Evolutionary conservation across 2,888 invertebrate genomes (phyloP).

Genomic region (Cheilosia soror): DNA sequence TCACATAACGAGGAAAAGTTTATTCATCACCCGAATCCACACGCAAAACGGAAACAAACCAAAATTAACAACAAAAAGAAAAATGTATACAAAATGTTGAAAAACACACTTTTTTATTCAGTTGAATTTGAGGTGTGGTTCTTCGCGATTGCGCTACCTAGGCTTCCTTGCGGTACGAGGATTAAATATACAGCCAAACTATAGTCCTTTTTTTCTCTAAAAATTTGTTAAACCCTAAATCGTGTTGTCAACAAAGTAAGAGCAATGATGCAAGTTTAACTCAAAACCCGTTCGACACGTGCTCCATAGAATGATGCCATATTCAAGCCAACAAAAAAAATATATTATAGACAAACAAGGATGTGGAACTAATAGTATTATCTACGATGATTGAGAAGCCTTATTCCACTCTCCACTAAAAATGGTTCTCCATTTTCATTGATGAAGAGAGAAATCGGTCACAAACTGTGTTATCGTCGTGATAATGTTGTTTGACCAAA

Average conservation of each 20-base stretch:
- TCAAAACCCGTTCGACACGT: conserved; percentile 45
- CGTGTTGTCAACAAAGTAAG: conserved; percentile 13
- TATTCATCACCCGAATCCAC: conserved; percentile 14
- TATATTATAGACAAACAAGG: conserved; percentile 4
- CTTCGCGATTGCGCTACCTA: conserved; percentile 67
- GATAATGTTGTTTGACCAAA: conserved; percentile 1
- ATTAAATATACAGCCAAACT: conserved; percentile 24
- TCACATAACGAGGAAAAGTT: conserved; percentile 8
- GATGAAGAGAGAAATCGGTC: conserved; percentile 44
- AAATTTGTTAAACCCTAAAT: not conserved
- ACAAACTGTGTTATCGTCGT: conserved; percentile 22
- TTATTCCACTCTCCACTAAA: conserved; percentile 12
- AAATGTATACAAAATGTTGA: conserved; percentile 30
- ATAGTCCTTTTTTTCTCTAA: conserved; percentile 5
- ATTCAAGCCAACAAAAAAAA: not conserved
- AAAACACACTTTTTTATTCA: conserved; percentile 23
- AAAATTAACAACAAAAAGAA: conserved; percentile 31
- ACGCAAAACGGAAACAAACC: conserved; percentile 29
- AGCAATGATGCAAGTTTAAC: conserved; percentile 15
- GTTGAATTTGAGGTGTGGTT: conserved; percentile 66
- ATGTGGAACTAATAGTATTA: conserved; percentile 33
- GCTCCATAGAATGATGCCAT: conserved; percentile 8
- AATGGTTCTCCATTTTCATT: not conserved
- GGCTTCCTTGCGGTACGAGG: conserved; percentile 22
- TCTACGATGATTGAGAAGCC: conserved; percentile 29